phyloP scores from a whole-genome alignment of 1,140 invertebrate species.

The Glossosoma conforme region DNA sequence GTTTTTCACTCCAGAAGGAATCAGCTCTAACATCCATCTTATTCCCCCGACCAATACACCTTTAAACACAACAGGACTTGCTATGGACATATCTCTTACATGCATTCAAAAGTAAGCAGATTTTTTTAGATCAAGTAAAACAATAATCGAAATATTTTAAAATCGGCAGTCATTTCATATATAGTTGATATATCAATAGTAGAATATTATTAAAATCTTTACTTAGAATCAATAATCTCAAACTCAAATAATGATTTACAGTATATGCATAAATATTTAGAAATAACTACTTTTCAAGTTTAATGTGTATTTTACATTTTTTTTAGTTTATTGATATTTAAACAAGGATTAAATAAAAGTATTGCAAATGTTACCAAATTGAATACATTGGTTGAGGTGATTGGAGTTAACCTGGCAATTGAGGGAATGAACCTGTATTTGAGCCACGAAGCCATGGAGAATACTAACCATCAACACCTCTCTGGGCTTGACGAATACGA shows the following conservation, averaged over 20 bases:
- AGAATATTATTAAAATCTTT: too few species aligned
- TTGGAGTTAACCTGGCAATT: conserved; percentile 32
- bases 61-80: neutral
- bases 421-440: conserved; percentile 27
- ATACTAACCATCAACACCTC: conserved; percentile 34
- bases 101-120: conserved; percentile 9
- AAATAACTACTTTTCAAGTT: too few species aligned
- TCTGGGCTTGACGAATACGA: conserved; percentile 45
- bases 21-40: neutral
- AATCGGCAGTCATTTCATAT: too few species aligned
- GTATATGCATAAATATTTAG: too few species aligned
- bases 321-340: conserved; percentile 21
- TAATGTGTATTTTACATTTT: too few species aligned
- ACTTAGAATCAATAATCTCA: too few species aligned
- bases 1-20: neutral
- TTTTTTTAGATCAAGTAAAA: neutral
- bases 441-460: neutral
- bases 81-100: neutral
- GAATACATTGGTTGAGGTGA: conserved; percentile 29
- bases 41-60: neutral
- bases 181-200: too few species aligned
- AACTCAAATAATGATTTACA: too few species aligned
- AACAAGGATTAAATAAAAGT: conserved; percentile 39
- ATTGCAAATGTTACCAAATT: conserved; percentile 31
- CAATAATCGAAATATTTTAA: too few species aligned